phyloP scores from a whole-genome alignment of 1,140 invertebrate genomes.

The Helicoverpa armigera region DNA sequence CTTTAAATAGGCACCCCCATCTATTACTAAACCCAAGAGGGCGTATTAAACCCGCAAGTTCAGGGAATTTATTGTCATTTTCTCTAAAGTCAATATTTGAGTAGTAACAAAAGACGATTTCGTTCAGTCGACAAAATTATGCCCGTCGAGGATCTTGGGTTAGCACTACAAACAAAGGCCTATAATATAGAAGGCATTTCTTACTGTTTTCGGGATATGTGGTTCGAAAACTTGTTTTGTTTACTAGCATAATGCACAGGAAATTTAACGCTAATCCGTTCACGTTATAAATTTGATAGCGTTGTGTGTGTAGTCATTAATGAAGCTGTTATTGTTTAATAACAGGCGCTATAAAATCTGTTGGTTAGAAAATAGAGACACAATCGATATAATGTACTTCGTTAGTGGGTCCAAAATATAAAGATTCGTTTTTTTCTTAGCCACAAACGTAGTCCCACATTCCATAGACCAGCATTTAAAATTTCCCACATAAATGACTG shows the following conservation, averaged over 20 bases:
- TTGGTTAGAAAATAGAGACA: no score
- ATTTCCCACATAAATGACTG: no score
- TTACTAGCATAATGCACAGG: neutral
- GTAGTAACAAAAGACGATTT: constrained; percentile 18
- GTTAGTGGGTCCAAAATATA: no score
- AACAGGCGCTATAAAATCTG: neutral
- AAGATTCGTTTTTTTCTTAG: no score
- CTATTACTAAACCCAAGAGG: neutral
- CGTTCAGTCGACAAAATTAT: constrained; percentile 24
- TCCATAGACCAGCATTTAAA: no score
- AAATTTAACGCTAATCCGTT: neutral
- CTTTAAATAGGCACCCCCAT: neutral
- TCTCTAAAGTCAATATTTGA: constrained; percentile 29
- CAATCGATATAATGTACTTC: no score
- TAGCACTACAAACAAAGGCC: constrained; percentile 24
- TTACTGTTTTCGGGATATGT: neutral
- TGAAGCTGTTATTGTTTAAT: constrained; percentile 5
- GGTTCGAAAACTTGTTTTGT: neutral
- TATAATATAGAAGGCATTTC: neutral
- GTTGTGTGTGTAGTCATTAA: neutral
- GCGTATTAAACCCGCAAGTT: neutral
- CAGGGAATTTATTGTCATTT: constrained; percentile 23
- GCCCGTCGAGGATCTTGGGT: neutral
- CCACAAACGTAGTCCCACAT: no score
- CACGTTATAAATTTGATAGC: constrained; percentile 2